These are phyloP conservation scores for Odontothrips loti DNA, from an alignment of 2,888 invertebrate species.

Conservation along the genomic window DNA sequence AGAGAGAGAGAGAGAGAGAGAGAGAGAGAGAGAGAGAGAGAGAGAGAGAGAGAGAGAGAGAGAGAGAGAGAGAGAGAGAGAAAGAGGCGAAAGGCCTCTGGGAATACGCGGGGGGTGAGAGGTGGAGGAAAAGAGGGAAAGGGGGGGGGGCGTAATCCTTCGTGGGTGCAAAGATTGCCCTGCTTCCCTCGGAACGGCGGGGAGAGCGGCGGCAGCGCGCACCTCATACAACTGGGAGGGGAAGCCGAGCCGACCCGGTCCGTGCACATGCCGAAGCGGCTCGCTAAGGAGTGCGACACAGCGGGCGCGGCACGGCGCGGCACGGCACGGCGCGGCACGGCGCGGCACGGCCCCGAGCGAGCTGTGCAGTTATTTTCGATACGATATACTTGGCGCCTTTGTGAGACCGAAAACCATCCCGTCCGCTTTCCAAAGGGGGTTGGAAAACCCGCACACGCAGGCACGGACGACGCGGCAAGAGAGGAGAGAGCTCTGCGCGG, in stretches of 20 bases:
- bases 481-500: too few relatives aligned
- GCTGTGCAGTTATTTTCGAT: not conserved
- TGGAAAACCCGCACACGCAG: too few relatives aligned
- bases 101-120: not conserved
- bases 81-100: not conserved
- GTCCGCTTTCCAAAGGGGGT: too few relatives aligned
- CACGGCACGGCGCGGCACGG: not conserved
- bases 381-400: not conserved
- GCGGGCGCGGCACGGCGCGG: not conserved
- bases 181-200: not conserved
- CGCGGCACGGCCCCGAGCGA: not conserved
- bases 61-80: slow-evolving; percentile 26
- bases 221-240: not conserved
- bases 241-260: not conserved
- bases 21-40: not conserved
- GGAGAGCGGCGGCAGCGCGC: too few relatives aligned
- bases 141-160: not conserved
- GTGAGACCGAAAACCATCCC: not conserved
- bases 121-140: not conserved
- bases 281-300: not conserved
- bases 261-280: not conserved
- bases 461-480: too few relatives aligned
- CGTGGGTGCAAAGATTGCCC: slow-evolving; percentile 30
- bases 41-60: not conserved
- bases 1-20: slow-evolving; percentile 17